Evolutionary conservation across 2,888 invertebrate genomes (phyloP).

Genomic region (Synanthedon tipuliformis): DNA sequence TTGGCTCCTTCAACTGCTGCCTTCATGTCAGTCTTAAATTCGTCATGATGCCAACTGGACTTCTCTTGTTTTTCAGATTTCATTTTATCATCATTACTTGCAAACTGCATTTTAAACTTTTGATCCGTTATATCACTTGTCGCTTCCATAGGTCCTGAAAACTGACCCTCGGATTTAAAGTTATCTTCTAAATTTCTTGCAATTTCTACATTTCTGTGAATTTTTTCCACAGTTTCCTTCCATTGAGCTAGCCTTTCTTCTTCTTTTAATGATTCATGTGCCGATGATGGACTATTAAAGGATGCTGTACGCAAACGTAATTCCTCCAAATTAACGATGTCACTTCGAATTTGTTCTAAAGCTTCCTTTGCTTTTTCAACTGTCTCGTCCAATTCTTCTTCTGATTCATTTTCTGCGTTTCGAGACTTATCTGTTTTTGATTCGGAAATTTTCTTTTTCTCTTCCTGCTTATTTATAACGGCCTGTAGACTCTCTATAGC

Average conservation of each 20-base stretch:
- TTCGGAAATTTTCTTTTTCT: slow-evolving; percentile 11
- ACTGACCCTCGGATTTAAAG: slow-evolving; percentile 21
- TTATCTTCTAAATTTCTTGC: slow-evolving; percentile 46
- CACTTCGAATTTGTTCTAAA: slow-evolving; percentile 38
- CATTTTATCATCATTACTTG: neutral
- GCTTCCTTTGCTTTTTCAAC: slow-evolving; percentile 44
- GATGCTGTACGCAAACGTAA: slow-evolving; percentile 24
- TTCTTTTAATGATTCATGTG: slow-evolving; percentile 24
- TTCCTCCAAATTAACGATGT: slow-evolving; percentile 35
- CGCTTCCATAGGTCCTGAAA: neutral
- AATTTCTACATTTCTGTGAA: slow-evolving; percentile 38
- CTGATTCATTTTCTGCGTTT: slow-evolving; percentile 20
- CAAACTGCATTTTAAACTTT: slow-evolving; percentile 1
- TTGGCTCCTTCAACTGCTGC: neutral
- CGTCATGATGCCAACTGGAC: neutral
- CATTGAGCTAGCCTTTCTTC: slow-evolving; percentile 43
- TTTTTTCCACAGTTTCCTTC: slow-evolving; percentile 42
- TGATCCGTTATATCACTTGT: slow-evolving; percentile 1
- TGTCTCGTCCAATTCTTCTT: slow-evolving; percentile 37
- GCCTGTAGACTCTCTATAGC: slow-evolving; percentile 49
- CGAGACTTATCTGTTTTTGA: slow-evolving; percentile 16
- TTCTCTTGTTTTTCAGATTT: neutral
- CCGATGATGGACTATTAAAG: slow-evolving; percentile 19
- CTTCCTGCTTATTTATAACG: slow-evolving; percentile 35
- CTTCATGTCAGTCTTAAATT: slow-evolving; percentile 4